Conservation (phyloP, 2,797 vertebrate species). For the Anolis apletophallus region DNA sequence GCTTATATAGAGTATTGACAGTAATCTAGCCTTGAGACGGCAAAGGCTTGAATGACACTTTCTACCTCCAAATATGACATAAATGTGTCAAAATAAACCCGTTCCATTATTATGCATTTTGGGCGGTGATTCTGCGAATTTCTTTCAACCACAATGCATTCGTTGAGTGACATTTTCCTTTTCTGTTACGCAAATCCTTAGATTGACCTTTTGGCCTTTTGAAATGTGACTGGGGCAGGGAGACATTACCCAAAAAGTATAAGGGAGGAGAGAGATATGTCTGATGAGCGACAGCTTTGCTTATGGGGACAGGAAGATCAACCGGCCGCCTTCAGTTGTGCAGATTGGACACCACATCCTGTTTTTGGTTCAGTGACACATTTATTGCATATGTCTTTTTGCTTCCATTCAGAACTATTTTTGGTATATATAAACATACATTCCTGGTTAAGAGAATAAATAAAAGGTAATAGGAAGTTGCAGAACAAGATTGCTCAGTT, state of each 20-base stretch:
- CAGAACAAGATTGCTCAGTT: neutral
- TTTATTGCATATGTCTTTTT: neutral
- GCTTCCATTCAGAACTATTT: neutral
- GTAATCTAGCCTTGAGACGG: neutral
- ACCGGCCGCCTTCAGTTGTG: neutral
- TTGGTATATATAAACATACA: neutral
- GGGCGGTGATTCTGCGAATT: conserved; percentile 1
- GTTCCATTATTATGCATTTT: neutral
- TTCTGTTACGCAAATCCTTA: neutral
- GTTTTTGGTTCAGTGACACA: neutral
- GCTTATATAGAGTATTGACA: neutral
- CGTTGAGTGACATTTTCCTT: conserved; percentile 17
- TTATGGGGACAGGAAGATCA: accelerated
- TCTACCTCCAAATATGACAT: neutral
- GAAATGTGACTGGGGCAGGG: neutral
- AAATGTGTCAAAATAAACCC: neutral
- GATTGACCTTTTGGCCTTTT: conserved; percentile 44
- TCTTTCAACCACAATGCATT: neutral
- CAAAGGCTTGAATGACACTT: neutral
- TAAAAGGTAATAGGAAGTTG: neutral
- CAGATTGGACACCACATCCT: neutral
- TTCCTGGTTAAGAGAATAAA: neutral
- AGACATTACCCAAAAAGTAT: neutral
- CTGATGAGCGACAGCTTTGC: conserved; percentile 32
- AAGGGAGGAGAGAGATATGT: neutral